Evolutionary conservation across 2,797 vertebrate genomes (phyloP), one percentile per base, ranked within the genome.

Genomic region (Fistularia tabacaria): DNA sequence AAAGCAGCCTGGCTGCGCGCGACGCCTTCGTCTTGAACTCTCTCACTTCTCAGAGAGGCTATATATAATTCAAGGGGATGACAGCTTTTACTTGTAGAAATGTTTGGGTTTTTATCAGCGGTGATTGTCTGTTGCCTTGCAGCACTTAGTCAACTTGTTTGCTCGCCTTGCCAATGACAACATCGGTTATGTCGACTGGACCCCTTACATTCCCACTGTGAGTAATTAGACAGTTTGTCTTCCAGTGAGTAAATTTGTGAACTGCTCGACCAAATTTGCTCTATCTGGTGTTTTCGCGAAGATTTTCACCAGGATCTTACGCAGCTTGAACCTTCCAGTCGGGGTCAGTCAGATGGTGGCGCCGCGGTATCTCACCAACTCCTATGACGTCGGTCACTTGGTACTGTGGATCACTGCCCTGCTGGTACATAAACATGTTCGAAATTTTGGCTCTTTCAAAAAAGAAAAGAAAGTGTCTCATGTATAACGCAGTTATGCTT

Each of bases 171-270:
- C 95, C 82, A 94, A 93, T 40, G 95, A 99, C 79, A 97, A 96
- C 90, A 98, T 98, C 37, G 96, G 97, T 64, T 98, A 94, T 67
- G 93, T 99, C 76, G 93, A 96, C 76, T 99, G 95, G 96, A 94
- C 93, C 76, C 92, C 93, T 0, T 96, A 95, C 73, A 92, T 98
- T 83, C 94, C 96, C 82, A 97, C 95, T 86, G 97, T 98, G 90
- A 86, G 88, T 86, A 46, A 64, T 76, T 63, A 69, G 38, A 40
- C 42, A 51, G 55, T 40, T 51, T 40, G 9, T 15, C 39, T 8
- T 14, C n/a, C 44, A n/a, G n/a, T 8, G 9, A 7, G 7, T 45
- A 7, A 1, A 9, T 13, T 45, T 45, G 3, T 13, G 14, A 45
- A 10, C 14, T 14, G 10, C 3, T 8, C 14, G 13, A 11, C 10